Evolutionary conservation across 2,113 vertebrate genomes (phyloP).

Genomic region (Notiomystis cincta): DNA sequence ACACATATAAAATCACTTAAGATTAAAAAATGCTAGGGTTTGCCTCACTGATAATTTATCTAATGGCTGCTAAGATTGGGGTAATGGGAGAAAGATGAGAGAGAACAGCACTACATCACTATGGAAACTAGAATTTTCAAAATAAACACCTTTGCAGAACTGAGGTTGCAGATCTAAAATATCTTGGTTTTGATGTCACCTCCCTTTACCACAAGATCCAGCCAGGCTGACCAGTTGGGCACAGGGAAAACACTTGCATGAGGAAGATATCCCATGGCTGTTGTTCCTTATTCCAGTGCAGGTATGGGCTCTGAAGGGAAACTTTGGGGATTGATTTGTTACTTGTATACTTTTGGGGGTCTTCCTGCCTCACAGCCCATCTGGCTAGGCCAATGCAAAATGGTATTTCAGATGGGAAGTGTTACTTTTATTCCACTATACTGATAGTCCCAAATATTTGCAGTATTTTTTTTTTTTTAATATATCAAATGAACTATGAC

Average conservation of each 20-base stretch:
- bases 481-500: background rate
- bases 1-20: constrained; percentile 36
- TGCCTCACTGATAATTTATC: constrained; percentile 44
- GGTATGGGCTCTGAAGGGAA: background rate
- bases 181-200: background rate
- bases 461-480: background rate
- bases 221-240: background rate
- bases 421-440: background rate
- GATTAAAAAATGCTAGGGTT: constrained; percentile 35
- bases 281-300: background rate
- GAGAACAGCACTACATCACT: constrained; percentile 58
- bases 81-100: constrained; percentile 25
- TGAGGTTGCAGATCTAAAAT: constrained; percentile 12
- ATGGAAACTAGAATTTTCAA: constrained; percentile 69
- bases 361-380: background rate
- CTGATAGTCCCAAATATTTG: background rate
- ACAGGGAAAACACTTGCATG: background rate
- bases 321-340: background rate
- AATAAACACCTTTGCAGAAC: constrained; percentile 62
- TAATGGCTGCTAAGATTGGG: constrained; percentile 54
- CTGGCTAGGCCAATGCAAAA: background rate
- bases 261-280: background rate
- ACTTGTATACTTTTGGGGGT: background rate
- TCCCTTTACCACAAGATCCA: constrained; percentile 6
- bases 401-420: background rate